Evolutionary conservation across 2,888 invertebrate species (phyloP).

Genomic region (Agrotis ipsilon): DNA sequence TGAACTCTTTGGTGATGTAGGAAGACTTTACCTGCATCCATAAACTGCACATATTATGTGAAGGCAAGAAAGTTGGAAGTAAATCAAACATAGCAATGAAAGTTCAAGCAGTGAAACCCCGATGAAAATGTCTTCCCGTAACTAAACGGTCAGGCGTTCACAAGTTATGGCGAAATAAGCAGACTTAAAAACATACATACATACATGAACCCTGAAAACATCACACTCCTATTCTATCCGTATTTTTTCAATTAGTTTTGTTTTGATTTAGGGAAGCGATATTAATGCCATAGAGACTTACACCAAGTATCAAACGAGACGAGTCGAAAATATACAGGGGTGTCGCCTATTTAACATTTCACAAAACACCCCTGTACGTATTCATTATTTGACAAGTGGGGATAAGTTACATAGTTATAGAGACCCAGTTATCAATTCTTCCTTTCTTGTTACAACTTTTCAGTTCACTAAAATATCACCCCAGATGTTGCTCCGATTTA

Average conservation of each 20-base stretch:
- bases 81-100: neutral
- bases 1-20: constrained; percentile 11
- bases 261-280: too few relatives aligned
- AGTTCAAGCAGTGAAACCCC: neutral
- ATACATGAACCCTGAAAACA: too few relatives aligned
- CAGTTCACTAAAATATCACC: neutral
- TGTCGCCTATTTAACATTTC: neutral
- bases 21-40: neutral
- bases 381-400: too few relatives aligned
- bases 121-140: too few relatives aligned
- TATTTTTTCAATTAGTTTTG: too few relatives aligned
- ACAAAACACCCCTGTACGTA: too few relatives aligned
- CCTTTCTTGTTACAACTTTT: neutral
- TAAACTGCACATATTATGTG: neutral
- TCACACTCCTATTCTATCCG: too few relatives aligned
- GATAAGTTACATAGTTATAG: neutral
- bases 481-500: constrained; percentile 30
- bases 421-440: too few relatives aligned
- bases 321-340: neutral
- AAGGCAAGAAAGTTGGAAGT: neutral
- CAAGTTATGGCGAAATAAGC: too few relatives aligned
- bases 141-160: too few relatives aligned
- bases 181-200: too few relatives aligned
- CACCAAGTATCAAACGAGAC: neutral
- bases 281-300: neutral